Evolutionary conservation across 1,140 invertebrate species (phyloP).

Genomic region (Tetramorium parvispinum): DNA sequence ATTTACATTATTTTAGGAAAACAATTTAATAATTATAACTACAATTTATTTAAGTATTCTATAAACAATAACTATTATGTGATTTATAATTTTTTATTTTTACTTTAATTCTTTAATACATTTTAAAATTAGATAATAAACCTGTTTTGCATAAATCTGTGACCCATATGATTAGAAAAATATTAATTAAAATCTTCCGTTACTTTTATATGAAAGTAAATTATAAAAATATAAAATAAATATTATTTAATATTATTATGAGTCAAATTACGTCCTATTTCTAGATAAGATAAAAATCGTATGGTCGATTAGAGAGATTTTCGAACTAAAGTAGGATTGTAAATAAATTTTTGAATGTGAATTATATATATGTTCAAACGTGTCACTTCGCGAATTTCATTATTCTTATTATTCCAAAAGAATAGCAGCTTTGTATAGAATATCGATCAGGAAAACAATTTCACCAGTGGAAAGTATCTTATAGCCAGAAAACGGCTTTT

Average conservation of each 20-base stretch:
- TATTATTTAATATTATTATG: neutral
- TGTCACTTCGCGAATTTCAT: neutral
- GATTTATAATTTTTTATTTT: neutral
- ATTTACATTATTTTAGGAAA: neutral
- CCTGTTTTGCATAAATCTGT: neutral
- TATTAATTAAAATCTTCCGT: neutral
- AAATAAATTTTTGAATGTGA: constrained; percentile 3
- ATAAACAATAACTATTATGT: neutral
- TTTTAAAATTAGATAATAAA: neutral
- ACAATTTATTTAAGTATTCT: neutral
- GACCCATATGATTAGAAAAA: neutral
- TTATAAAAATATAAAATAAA: neutral
- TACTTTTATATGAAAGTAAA: neutral
- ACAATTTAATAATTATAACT: neutral
- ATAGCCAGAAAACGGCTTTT: constrained; percentile 58
- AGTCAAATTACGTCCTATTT: neutral
- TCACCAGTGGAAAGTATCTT: constrained; percentile 54
- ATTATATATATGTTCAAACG: constrained; percentile 4
- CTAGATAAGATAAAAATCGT: neutral
- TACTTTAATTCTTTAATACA: neutral
- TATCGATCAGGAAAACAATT: constrained; percentile 61
- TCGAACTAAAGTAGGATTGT: neutral
- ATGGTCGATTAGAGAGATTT: neutral
- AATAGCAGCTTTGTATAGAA: constrained; percentile 41
- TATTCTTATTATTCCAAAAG: constrained; percentile 16